Conservation (phyloP, 2,113 vertebrate genomes). For the Dolichotis patagonum region DNA sequence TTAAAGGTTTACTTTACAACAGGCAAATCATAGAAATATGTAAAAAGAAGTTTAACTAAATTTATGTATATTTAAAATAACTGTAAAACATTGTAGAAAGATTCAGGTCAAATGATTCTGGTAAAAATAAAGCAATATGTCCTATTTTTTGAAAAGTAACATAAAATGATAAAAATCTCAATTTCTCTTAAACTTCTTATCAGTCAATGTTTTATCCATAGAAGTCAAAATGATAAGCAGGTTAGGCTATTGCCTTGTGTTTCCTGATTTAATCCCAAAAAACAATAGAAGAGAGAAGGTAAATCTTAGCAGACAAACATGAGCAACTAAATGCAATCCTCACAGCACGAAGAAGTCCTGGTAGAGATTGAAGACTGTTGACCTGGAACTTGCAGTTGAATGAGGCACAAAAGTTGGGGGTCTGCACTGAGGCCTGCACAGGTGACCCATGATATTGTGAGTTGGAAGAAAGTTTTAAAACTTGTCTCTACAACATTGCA, state of each 20-base stretch:
- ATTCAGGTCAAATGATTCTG: neutral
- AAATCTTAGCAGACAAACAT: neutral
- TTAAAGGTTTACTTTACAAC: too few species aligned
- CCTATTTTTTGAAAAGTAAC: neutral
- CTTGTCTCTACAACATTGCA: neutral
- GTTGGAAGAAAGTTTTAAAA: neutral
- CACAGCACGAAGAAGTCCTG: neutral
- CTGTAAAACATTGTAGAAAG: too few species aligned
- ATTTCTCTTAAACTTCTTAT: neutral
- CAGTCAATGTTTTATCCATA: neutral
- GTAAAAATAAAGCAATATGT: neutral
- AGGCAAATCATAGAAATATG: too few species aligned
- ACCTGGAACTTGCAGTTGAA: neutral
- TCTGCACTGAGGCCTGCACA: neutral
- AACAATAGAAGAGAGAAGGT: neutral
- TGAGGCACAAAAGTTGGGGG: neutral
- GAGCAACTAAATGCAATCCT: neutral
- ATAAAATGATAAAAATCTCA: neutral
- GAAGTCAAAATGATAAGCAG: neutral
- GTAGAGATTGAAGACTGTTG: neutral
- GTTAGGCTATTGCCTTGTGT: neutral
- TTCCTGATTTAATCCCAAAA: neutral
- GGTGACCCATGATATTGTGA: neutral
- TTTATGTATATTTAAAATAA: too few species aligned
- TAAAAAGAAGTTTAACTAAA: too few species aligned